Evolutionary conservation across 2,888 invertebrate genomes (phyloP).

Genomic region (Idaea biselata): DNA sequence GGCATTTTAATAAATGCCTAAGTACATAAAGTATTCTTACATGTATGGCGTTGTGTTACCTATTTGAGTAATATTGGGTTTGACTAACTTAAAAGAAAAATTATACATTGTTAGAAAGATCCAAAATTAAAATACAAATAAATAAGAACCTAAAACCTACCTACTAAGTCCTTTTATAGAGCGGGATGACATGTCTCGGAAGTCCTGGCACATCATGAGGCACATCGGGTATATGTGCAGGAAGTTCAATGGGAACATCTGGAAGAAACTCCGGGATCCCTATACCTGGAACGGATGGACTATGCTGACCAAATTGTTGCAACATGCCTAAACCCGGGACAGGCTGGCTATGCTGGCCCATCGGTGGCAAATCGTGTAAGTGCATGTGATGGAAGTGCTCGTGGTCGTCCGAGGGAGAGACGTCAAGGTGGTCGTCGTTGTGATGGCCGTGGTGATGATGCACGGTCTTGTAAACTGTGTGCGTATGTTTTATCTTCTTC

Average conservation of each 20-base stretch:
- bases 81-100: not conserved
- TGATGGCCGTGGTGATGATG: slow-evolving; percentile 77
- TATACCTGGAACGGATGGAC: slow-evolving; percentile 57
- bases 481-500: slow-evolving; percentile 86
- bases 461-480: slow-evolving; percentile 85
- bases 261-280: slow-evolving; percentile 70
- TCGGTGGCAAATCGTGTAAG: slow-evolving; percentile 51
- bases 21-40: not conserved
- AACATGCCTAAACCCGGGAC: slow-evolving; percentile 61
- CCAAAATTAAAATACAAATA: not conserved
- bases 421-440: slow-evolving; percentile 47
- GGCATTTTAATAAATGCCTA: not conserved
- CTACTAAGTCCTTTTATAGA: slow-evolving; percentile 48
- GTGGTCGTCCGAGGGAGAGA: slow-evolving; percentile 62
- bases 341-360: slow-evolving; percentile 60
- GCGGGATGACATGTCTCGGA: slow-evolving; percentile 51
- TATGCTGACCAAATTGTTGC: slow-evolving; percentile 51
- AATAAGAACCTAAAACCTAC: slow-evolving; percentile 25
- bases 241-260: slow-evolving; percentile 54
- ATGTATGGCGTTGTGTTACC: not conserved
- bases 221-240: slow-evolving; percentile 46
- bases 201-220: slow-evolving; percentile 47
- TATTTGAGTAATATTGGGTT: not conserved
- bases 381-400: slow-evolving; percentile 77
- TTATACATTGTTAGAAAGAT: not conserved